Evolutionary conservation across 2,797 vertebrate genomes (phyloP).

Genomic region (Linurgus olivaceus): DNA sequence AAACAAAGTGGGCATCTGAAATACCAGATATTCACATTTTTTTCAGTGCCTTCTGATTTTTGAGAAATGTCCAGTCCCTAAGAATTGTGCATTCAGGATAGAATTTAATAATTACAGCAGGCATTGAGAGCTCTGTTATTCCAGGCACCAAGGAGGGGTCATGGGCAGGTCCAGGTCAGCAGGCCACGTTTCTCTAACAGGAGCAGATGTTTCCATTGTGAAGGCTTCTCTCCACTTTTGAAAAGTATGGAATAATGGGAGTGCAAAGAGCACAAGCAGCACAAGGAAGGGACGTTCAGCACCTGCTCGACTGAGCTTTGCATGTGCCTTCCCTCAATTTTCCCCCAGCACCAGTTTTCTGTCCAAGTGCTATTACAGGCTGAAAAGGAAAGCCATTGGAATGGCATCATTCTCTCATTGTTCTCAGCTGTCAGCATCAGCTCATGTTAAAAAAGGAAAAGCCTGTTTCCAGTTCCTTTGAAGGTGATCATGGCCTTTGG

Average conservation of each 20-base stretch:
- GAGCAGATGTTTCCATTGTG: neutral
- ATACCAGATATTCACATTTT: neutral
- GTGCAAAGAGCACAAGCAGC: neutral
- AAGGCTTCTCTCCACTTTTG: neutral
- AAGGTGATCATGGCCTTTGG: constrained; percentile 14
- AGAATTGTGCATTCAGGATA: neutral
- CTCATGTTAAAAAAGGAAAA: neutral
- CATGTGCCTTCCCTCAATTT: neutral
- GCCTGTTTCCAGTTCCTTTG: neutral
- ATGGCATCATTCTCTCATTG: constrained; percentile 18
- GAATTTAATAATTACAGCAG: neutral
- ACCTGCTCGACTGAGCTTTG: neutral
- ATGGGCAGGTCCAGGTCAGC: neutral
- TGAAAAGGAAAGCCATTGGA: constrained; percentile 2
- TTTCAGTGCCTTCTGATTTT: neutral
- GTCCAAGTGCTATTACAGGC: constrained; percentile 17
- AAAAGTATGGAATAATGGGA: neutral
- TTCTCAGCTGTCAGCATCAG: constrained; percentile 29
- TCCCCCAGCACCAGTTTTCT: neutral
- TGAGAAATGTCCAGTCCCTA: neutral
- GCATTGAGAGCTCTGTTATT: neutral
- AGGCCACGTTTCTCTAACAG: no score
- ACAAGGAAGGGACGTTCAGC: neutral
- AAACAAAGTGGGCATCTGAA: neutral
- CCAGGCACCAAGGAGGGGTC: neutral